Evolutionary conservation across 2,797 vertebrate species (phyloP).

Genomic region (Falco columbarius): DNA sequence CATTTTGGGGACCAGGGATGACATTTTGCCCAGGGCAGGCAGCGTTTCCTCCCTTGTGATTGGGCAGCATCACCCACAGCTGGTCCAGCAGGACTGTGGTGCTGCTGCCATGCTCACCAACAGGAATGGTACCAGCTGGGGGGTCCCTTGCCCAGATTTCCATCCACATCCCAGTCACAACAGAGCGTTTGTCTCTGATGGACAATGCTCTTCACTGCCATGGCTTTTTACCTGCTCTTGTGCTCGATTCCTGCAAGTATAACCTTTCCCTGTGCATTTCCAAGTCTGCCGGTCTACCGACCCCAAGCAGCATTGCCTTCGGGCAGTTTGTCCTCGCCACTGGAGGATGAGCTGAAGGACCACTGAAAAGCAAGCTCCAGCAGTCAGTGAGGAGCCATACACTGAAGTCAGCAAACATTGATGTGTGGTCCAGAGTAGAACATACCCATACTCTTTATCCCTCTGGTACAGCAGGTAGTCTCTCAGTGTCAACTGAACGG

Average conservation of each 20-base stretch:
- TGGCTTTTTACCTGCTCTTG: not conserved
- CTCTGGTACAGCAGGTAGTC: not conserved
- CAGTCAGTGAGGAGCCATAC: not conserved
- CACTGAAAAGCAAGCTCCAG: not conserved
- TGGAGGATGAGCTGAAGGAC: not conserved
- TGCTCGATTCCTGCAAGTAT: not conserved
- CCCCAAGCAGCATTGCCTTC: not conserved
- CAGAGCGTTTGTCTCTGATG: not conserved
- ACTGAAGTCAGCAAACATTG: not conserved
- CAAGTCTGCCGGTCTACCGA: not conserved
- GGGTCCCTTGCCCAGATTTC: not conserved
- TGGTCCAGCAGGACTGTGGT: not conserved
- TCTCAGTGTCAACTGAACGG: not conserved
- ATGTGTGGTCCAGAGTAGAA: not conserved
- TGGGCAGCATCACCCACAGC: not conserved
- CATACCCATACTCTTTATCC: not conserved
- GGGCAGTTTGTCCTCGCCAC: rapidly evolving
- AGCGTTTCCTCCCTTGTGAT: not conserved
- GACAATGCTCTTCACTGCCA: not conserved
- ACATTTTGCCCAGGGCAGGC: rapidly evolving
- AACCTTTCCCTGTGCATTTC: not conserved
- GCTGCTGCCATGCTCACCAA: not conserved
- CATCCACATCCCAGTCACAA: not conserved
- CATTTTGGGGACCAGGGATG: not conserved
- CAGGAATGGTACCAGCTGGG: not conserved